Percentiles rank a stretch among this genome's conserved stretches.
phyloP scores from a whole-genome alignment of 2,797 vertebrate species.

The Gallinago stenura region DNA sequence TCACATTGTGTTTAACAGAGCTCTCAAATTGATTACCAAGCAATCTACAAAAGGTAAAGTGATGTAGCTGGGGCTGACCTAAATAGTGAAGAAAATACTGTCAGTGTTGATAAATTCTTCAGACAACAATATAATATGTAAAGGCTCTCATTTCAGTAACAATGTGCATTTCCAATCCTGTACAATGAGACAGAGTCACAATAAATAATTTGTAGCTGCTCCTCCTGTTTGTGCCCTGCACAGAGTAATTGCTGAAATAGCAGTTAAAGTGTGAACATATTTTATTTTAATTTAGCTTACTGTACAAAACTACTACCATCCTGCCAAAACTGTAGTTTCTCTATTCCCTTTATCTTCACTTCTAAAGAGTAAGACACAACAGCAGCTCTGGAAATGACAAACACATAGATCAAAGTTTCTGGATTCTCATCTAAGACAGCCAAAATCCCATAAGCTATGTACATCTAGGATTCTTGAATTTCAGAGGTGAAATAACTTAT shows the following conservation, averaged over 20 bases:
- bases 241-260: neutral
- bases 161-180: neutral
- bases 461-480: neutral
- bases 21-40: conserved; percentile 30
- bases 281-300: neutral
- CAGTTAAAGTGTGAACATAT: neutral
- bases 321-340: neutral
- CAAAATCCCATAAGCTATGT: neutral
- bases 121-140: neutral
- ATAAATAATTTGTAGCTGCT: neutral
- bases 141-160: neutral
- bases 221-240: neutral
- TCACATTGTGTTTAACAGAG: conserved; percentile 19
- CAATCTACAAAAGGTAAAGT: neutral
- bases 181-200: neutral
- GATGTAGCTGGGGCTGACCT: neutral
- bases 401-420: neutral
- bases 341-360: neutral
- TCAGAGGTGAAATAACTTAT: neutral
- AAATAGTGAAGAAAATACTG: neutral
- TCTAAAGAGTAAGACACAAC: neutral
- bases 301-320: neutral
- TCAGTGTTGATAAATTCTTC: conserved; percentile 10
- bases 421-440: neutral
- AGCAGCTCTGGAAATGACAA: neutral